Evolutionary conservation across 2,888 invertebrate species (phyloP).

Genomic region (Psylliodes chrysocephalus): DNA sequence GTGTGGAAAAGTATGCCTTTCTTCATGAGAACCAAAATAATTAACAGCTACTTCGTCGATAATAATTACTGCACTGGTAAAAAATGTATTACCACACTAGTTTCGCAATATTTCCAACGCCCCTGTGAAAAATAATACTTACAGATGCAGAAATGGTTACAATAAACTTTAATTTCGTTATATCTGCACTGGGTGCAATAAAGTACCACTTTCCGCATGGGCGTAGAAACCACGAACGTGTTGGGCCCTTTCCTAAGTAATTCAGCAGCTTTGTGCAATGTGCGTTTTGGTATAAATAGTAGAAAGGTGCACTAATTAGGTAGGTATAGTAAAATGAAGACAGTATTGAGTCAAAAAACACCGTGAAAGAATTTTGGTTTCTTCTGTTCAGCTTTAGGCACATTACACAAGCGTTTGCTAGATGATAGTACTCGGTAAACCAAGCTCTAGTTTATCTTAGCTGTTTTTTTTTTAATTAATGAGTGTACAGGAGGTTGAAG

Average conservation of each 20-base stretch:
- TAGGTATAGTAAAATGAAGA: constrained; percentile 26
- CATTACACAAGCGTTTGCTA: constrained; percentile 58
- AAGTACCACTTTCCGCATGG: not conserved
- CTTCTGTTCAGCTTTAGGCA: constrained; percentile 51
- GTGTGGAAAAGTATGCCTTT: not conserved
- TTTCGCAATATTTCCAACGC: not conserved
- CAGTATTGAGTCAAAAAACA: constrained; percentile 38
- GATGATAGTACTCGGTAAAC: constrained; percentile 42
- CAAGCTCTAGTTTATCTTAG: constrained; percentile 42
- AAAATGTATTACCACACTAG: not conserved
- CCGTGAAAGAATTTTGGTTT: constrained; percentile 32
- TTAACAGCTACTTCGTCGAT: no score
- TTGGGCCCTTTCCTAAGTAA: constrained; percentile 15
- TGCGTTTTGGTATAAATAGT: constrained; percentile 43
- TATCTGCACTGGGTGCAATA: not conserved
- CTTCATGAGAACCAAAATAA: not conserved
- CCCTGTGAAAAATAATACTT: not conserved
- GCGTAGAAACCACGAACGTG: not conserved
- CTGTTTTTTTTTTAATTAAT: constrained; percentile 24
- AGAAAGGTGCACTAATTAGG: constrained; percentile 38
- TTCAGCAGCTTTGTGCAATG: constrained; percentile 52
- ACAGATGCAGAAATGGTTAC: no score
- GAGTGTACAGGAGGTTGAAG: constrained; percentile 43
- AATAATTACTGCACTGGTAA: no score
- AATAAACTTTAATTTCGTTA: not conserved